Evolutionary conservation across 2,113 vertebrate genomes (phyloP).

Genomic region (Montifringilla adamsi): DNA sequence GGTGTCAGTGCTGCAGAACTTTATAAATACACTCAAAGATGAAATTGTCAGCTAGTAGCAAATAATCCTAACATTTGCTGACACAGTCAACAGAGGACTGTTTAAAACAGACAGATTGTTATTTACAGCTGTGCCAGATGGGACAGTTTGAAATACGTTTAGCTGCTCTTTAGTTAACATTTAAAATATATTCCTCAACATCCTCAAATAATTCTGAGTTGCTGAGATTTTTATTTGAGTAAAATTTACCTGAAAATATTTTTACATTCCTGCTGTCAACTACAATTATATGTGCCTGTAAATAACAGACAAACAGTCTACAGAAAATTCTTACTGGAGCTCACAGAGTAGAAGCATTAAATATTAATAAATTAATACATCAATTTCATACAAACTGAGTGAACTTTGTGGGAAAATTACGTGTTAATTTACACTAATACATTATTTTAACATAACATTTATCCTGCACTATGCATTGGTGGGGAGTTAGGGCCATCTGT

Average conservation of each 20-base stretch:
- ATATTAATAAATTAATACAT: slow-evolving; percentile 5
- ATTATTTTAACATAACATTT: neutral
- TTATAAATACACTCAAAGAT: neutral
- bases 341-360: neutral
- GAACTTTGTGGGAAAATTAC: neutral
- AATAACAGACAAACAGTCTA: neutral
- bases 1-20: neutral
- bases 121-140: slow-evolving; percentile 32
- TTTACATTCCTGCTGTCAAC: neutral
- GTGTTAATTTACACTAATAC: neutral
- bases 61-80: slow-evolving; percentile 14
- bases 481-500: neutral
- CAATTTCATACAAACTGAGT: neutral
- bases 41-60: neutral
- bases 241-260: neutral
- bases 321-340: neutral
- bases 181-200: neutral
- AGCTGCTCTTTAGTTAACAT: neutral
- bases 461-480: neutral
- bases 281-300: neutral
- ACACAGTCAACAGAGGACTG: neutral
- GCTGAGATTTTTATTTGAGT: neutral
- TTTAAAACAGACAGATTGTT: neutral
- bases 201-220: neutral
- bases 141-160: neutral